These are phyloP conservation scores for Neopelma chrysocephalum DNA, from an alignment of 2,797 vertebrate species.

Conservation along the genomic window DNA sequence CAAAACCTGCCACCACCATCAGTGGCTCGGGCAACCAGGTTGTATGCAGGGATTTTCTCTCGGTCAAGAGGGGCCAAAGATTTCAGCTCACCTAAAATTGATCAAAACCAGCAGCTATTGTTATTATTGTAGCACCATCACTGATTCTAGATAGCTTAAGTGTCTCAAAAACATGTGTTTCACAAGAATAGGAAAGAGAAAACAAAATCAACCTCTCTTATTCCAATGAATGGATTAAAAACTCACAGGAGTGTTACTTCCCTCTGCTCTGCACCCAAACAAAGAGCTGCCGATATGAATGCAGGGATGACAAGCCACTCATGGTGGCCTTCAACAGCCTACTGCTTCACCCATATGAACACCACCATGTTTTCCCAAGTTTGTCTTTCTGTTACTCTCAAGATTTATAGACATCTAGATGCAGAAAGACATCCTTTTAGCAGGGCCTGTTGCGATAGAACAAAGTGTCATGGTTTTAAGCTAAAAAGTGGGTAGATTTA, in stretches of 20 bases:
- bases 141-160: not conserved
- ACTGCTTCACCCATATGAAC: not conserved
- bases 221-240: not conserved
- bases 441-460: not conserved
- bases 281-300: not conserved
- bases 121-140: not conserved
- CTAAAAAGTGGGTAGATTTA: not conserved
- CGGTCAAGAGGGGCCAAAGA: conserved; percentile 85
- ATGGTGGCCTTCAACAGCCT: not conserved
- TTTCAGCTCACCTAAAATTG: conserved; percentile 87
- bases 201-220: not conserved
- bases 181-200: not conserved
- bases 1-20: conserved; percentile 92
- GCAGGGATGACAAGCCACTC: not conserved
- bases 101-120: conserved; percentile 3
- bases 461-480: not conserved
- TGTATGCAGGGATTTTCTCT: conserved; percentile 85
- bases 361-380: not conserved
- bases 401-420: not conserved
- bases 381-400: not conserved
- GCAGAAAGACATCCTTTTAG: not conserved
- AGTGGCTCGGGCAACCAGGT: conserved; percentile 84
- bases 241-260: not conserved
- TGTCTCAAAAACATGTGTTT: not conserved
- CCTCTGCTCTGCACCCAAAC: not conserved